Evolutionary conservation across 2,797 vertebrate genomes (phyloP).

Genomic region (Graptemys geographica): DNA sequence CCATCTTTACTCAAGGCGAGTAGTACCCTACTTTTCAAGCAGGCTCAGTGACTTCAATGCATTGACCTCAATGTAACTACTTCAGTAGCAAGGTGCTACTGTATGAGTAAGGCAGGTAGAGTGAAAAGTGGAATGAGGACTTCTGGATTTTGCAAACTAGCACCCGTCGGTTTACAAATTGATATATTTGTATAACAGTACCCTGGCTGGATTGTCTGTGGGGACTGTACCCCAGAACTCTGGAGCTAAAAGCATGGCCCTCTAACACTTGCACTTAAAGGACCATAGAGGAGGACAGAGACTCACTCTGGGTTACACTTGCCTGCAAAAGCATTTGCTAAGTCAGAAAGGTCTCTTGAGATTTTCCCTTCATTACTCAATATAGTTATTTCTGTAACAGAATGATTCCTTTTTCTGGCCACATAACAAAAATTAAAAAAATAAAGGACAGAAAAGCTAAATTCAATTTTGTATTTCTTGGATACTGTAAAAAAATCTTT

Average conservation of each 20-base stretch:
- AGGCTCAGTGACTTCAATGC: not conserved
- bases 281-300: not conserved
- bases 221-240: not conserved
- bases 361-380: not conserved
- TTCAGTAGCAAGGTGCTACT: not conserved
- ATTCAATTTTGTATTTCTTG: conserved; percentile 1
- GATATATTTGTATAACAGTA: not conserved
- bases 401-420: conserved; percentile 6
- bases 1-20: not conserved
- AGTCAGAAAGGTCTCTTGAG: not conserved
- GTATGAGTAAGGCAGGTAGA: not conserved
- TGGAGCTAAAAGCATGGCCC: not conserved
- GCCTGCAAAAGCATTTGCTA: conserved; percentile 4
- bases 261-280: conserved; percentile 11
- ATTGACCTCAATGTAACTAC: not conserved
- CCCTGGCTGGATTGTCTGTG: not conserved
- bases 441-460: not conserved
- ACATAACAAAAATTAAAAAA: not conserved
- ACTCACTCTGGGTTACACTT: not conserved
- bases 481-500: not conserved
- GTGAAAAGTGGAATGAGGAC: not conserved
- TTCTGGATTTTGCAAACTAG: not conserved
- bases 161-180: not conserved
- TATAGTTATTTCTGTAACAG: not conserved
- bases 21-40: not conserved